These are phyloP conservation scores for Panthera leo DNA, from an alignment of 2,113 vertebrate species.

Conservation along the genomic window DNA sequence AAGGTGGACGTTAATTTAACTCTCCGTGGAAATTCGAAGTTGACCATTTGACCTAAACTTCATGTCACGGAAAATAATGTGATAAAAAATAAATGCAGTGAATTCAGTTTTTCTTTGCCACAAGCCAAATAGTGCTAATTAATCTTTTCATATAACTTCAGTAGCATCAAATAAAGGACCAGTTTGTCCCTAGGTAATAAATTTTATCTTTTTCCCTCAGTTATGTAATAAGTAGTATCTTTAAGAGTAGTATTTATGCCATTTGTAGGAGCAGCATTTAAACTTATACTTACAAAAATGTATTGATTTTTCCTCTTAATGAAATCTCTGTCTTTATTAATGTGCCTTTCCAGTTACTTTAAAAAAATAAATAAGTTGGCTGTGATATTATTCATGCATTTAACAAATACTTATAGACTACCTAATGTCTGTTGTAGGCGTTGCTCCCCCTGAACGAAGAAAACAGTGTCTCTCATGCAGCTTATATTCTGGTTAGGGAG, in stretches of 20 bases:
- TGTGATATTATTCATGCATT: neutral
- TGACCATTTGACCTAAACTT: neutral
- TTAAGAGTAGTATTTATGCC: neutral
- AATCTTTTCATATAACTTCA: conserved; percentile 23
- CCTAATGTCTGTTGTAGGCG: neutral
- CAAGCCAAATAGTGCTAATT: neutral
- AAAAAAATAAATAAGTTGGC: neutral
- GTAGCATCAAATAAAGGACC: neutral
- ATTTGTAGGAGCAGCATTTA: conserved; percentile 25
- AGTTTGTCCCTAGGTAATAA: neutral
- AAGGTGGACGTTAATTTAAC: neutral
- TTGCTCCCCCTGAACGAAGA: neutral
- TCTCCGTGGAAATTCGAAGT: neutral
- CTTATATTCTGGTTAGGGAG: neutral
- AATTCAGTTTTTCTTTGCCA: conserved; percentile 36
- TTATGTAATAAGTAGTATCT: neutral
- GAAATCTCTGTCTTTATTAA: conserved; percentile 13
- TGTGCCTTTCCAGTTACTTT: neutral
- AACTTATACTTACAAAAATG: conserved; percentile 17
- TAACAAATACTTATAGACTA: neutral
- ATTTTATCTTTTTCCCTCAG: neutral
- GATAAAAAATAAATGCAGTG: neutral
- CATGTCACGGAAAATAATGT: neutral
- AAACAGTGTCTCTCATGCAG: neutral
- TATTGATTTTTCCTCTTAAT: neutral